phyloP scores from a whole-genome alignment of 1,140 invertebrate genomes.

The Drosophila oshimai region DNA sequence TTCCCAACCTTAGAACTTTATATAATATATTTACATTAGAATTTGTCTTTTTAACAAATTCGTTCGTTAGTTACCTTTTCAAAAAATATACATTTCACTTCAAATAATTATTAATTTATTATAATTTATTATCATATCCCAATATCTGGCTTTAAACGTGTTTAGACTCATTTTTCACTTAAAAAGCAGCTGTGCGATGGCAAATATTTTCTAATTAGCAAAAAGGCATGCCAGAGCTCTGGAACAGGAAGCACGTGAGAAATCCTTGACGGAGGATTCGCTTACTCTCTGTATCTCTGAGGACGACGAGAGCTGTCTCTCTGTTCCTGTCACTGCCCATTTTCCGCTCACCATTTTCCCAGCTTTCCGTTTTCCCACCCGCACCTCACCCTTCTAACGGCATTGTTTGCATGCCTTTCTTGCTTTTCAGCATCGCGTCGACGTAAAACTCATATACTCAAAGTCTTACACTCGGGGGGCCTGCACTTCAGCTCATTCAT shows the following conservation, averaged over 20 bases:
- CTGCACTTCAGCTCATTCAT: conserved; percentile 63
- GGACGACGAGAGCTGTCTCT: background rate
- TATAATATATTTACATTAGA: too few species aligned
- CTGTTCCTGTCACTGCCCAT: conserved; percentile 16
- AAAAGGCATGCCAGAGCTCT: conserved; percentile 3
- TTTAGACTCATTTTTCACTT: conserved; percentile 13
- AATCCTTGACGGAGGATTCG: conserved; percentile 1
- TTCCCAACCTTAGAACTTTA: too few species aligned
- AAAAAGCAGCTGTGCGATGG: background rate
- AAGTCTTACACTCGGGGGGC: conserved; percentile 32
- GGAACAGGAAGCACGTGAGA: conserved; percentile 2
- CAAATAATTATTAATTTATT: too few species aligned
- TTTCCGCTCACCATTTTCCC: conserved; percentile 1
- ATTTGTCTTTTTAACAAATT: too few species aligned
- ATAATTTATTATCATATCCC: too few species aligned
- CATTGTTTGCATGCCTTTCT: conserved; percentile 67
- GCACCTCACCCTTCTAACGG: background rate
- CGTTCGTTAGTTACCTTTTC: too few species aligned
- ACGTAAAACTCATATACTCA: conserved; percentile 22
- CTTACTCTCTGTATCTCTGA: background rate
- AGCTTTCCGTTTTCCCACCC: conserved; percentile 6
- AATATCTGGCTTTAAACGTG: background rate
- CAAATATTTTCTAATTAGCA: conserved; percentile 51
- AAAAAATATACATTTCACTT: too few species aligned
- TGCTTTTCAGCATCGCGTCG: conserved; percentile 26